Evolutionary conservation across 2,888 invertebrate genomes (phyloP).

Genomic region (Lymantria dispar): DNA sequence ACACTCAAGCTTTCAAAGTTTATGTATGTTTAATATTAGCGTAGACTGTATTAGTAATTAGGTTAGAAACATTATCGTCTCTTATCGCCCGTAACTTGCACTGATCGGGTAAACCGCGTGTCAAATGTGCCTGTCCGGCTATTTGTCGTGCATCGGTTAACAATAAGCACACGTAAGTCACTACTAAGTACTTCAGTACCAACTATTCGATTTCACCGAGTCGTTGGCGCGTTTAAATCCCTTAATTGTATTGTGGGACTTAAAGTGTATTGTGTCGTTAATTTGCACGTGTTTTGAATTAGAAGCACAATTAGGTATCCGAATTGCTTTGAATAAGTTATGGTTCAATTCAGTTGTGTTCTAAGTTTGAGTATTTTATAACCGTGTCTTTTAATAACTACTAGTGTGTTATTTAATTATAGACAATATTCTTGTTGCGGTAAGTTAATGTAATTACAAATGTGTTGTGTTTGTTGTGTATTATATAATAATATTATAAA

Average conservation of each 20-base stretch:
- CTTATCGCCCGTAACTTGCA: slow-evolving; percentile 31
- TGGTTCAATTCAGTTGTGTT: neutral
- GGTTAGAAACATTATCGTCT: neutral
- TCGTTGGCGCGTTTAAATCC: slow-evolving; percentile 14
- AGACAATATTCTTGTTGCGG: too few species aligned
- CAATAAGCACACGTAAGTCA: slow-evolving; percentile 50
- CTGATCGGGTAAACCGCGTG: slow-evolving; percentile 41
- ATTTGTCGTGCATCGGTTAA: slow-evolving; percentile 52
- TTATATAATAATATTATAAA: too few species aligned
- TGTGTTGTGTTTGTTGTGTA: too few species aligned
- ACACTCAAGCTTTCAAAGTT: too few species aligned
- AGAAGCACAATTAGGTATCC: neutral
- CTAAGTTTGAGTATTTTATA: neutral
- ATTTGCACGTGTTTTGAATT: slow-evolving; percentile 8
- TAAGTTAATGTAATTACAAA: too few species aligned
- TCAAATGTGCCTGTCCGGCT: slow-evolving; percentile 45
- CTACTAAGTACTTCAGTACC: slow-evolving; percentile 19
- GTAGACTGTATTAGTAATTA: too few species aligned
- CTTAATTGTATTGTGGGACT: slow-evolving; percentile 11
- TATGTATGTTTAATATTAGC: too few species aligned
- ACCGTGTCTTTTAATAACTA: neutral
- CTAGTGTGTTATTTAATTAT: neutral
- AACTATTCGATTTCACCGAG: slow-evolving; percentile 29
- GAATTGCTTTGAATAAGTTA: neutral
- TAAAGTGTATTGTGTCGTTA: slow-evolving; percentile 6